Base-by-base conservation (phyloP, 1,140 invertebrate genomes). In the Chrysoperla carnea region DNA sequence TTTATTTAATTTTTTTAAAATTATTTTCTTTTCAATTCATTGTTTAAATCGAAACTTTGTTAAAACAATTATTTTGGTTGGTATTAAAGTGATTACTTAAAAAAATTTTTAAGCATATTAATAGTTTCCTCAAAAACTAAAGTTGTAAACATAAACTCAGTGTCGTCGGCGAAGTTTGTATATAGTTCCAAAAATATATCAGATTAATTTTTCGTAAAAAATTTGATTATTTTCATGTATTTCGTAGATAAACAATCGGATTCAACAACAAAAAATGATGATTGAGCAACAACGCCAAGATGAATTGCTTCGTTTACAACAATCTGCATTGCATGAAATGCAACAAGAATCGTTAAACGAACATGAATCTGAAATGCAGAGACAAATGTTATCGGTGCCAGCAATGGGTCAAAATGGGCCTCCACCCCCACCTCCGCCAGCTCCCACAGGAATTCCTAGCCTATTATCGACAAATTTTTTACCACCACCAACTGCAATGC, bases 401-500 rank as follows among this genome's bases (percentile, higher is more conserved):
- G 50, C 52, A n/a, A 48, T 52, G 46, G 40, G 39, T 36, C 45
- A 42, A 15, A 29, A 42, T 17, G 8, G 8, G 6, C n/a, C n/a
- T 4, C 8, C 31, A 33, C 31, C 31, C 8, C 31, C 31, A 37
- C 40, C 42, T 35, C 33, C 36, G 13, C 8, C 36, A 3, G 6
- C 13, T 9, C 40, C 42, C 1, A 15, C 42, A 28, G 37, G 42
- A 9, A 59, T 56, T 52, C 58, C 59, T 37, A 54, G 54, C 6
- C 54, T 36, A 17, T 13, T 35, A 33, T 23, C 44, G 27, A 12
- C 33, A 6, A 33, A 33, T 33, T 33, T 33, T 33, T 11, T 33
- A 12, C 31, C 31, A 33, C 55, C 45, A 4, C 47, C 56, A 33
- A 15, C 57, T 52, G 55, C 53, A 55, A 55, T 54, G 4, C 52